phyloP scores from a whole-genome alignment of 1,140 invertebrate species.

The Berghia stephanieae region DNA sequence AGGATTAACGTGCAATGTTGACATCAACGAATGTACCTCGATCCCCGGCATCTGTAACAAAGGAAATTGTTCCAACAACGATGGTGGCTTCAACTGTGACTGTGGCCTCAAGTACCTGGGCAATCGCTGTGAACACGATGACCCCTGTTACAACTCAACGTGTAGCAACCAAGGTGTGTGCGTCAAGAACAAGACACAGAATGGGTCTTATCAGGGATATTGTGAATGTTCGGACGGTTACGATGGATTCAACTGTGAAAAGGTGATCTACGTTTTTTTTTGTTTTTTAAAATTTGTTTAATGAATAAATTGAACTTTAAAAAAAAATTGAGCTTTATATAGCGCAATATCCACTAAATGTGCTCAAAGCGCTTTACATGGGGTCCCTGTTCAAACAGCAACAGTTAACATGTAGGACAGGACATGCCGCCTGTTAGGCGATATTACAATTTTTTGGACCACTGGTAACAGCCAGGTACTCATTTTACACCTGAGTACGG shows the following conservation, averaged over 20 bases:
- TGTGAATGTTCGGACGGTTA: constrained; percentile 35
- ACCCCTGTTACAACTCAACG: constrained; percentile 43
- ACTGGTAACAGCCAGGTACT: no score
- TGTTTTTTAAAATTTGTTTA: not conserved
- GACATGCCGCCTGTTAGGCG: no score
- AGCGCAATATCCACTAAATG: no score
- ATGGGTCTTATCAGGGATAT: not conserved
- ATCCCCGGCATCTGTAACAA: constrained; percentile 30
- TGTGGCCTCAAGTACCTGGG: constrained; percentile 74
- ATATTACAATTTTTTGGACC: no score
- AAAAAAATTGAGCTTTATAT: no score
- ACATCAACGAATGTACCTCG: constrained; percentile 46
- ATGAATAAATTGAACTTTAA: no score
- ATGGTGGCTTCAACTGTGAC: constrained; percentile 76
- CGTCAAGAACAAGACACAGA: constrained; percentile 7
- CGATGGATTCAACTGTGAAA: constrained; percentile 40
- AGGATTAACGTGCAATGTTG: constrained; percentile 41
- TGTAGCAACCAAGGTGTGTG: constrained; percentile 51
- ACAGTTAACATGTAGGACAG: no score
- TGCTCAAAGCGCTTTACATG: no score
- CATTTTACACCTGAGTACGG: no score
- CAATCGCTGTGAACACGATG: constrained; percentile 40
- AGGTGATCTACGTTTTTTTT: constrained; percentile 25
- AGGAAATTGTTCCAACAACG: constrained; percentile 73
- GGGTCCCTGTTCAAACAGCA: no score